Evolutionary conservation across 2,797 vertebrate species (phyloP).

Genomic region (Cynodonichthys magdalenae): DNA sequence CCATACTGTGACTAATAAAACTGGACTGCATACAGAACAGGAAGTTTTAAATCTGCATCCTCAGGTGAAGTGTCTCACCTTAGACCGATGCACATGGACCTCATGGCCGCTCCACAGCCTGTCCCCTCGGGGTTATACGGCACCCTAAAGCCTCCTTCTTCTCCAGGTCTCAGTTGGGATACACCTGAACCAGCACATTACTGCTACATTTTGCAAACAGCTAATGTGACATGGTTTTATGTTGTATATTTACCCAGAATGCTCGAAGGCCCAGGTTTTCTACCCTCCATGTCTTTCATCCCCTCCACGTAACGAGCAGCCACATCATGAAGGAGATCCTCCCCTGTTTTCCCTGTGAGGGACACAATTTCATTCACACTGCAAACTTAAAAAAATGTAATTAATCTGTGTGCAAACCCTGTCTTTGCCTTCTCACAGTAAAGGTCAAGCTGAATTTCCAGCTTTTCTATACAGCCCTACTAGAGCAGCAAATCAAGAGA

Average conservation of each 20-base stretch:
- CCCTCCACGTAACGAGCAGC: slow-evolving; percentile 80
- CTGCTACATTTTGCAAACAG: too few species aligned
- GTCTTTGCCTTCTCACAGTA: slow-evolving; percentile 38
- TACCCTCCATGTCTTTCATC: slow-evolving; percentile 89
- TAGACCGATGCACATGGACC: slow-evolving; percentile 89
- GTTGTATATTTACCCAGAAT: slow-evolving; percentile 73
- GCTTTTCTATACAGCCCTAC: slow-evolving; percentile 24
- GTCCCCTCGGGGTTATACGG: slow-evolving; percentile 81
- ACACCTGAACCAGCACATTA: slow-evolving; percentile 68
- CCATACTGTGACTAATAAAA: too few species aligned
- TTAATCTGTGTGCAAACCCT: slow-evolving; percentile 22
- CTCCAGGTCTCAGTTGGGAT: slow-evolving; percentile 81
- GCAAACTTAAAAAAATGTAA: slow-evolving; percentile 20
- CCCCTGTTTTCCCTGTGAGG: slow-evolving; percentile 58
- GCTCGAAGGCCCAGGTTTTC: slow-evolving; percentile 85
- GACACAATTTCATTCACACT: slow-evolving; percentile 17
- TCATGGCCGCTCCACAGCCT: slow-evolving; percentile 88
- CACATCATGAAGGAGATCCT: slow-evolving; percentile 78
- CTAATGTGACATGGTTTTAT: not conserved
- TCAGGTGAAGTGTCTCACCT: slow-evolving; percentile 64
- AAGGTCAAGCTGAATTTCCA: slow-evolving; percentile 56
- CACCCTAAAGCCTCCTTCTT: slow-evolving; percentile 81
- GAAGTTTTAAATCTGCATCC: not conserved
- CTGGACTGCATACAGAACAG: too few species aligned
- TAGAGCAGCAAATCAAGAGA: slow-evolving; percentile 54